Conservation (phyloP, 2,888 invertebrate genomes). For the Belgica antarctica region DNA sequence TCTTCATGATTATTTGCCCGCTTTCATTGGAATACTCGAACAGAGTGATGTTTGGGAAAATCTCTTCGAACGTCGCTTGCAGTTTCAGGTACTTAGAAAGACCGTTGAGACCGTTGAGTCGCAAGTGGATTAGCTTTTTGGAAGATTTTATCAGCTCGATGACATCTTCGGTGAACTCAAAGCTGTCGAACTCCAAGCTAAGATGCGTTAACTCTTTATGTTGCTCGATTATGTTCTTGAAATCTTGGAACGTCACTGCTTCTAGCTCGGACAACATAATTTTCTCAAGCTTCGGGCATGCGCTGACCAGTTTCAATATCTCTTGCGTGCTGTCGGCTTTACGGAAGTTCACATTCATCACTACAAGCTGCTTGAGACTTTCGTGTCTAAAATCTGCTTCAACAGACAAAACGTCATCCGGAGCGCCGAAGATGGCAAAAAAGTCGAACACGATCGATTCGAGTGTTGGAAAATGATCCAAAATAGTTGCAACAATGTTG, state of each 20-base stretch:
- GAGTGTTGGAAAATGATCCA: constrained; percentile 1
- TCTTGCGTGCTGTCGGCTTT: constrained; percentile 1
- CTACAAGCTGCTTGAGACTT: constrained; percentile 8
- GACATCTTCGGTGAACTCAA: not conserved
- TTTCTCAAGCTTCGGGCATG: constrained; percentile 19
- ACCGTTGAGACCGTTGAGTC: not conserved
- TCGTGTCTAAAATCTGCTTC: not conserved
- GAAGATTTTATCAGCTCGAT: not conserved
- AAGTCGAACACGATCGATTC: constrained; percentile 20
- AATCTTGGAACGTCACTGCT: not conserved
- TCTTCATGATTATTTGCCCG: not conserved
- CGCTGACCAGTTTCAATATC: not conserved
- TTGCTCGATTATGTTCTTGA: not conserved
- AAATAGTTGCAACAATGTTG: not conserved
- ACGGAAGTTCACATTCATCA: constrained; percentile 4
- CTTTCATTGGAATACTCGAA: not conserved
- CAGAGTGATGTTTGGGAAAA: not conserved
- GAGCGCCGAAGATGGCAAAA: constrained; percentile 5
- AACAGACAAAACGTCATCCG: not conserved
- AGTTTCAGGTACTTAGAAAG: not conserved
- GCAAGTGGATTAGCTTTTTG: not conserved
- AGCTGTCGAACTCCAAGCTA: not conserved
- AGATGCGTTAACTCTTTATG: not conserved
- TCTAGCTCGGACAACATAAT: constrained; percentile 23
- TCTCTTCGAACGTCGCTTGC: not conserved